Evolutionary conservation across 2,888 invertebrate species (phyloP).

Genomic region (Drosophila incognita): DNA sequence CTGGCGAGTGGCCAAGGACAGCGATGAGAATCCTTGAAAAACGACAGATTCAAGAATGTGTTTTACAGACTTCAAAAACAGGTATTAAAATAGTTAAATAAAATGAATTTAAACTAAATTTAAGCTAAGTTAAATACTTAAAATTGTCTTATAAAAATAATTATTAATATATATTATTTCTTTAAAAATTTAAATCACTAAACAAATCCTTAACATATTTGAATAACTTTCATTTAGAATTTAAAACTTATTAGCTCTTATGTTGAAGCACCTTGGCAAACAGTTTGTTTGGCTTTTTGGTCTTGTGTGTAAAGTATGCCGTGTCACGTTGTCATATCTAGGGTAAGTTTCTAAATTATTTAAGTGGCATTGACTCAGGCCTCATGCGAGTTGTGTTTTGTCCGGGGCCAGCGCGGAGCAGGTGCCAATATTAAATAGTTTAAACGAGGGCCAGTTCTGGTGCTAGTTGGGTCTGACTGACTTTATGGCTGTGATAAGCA

Average conservation of each 20-base stretch:
- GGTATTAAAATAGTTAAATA: background rate
- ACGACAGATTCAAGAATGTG: conserved; percentile 6
- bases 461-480: conserved; percentile 39
- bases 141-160: background rate
- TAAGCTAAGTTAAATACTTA: background rate
- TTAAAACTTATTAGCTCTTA: background rate
- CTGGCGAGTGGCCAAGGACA: conserved; percentile 26
- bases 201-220: background rate
- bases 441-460: conserved; percentile 48
- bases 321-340: conserved; percentile 38
- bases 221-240: too few relatives aligned
- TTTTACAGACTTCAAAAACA: background rate
- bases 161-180: background rate
- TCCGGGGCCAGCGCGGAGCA: conserved; percentile 41
- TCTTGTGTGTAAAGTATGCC: background rate
- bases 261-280: background rate
- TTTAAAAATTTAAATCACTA: background rate
- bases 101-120: background rate
- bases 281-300: background rate
- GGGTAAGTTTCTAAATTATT: conserved; percentile 63
- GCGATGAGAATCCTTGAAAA: conserved; percentile 1
- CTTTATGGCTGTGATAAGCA: conserved; percentile 80
- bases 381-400: conserved; percentile 18
- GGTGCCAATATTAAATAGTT: conserved; percentile 79
- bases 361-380: conserved; percentile 41